Base-by-base conservation (phyloP, 2,113 vertebrate species). In the Collichthys lucidus region DNA sequence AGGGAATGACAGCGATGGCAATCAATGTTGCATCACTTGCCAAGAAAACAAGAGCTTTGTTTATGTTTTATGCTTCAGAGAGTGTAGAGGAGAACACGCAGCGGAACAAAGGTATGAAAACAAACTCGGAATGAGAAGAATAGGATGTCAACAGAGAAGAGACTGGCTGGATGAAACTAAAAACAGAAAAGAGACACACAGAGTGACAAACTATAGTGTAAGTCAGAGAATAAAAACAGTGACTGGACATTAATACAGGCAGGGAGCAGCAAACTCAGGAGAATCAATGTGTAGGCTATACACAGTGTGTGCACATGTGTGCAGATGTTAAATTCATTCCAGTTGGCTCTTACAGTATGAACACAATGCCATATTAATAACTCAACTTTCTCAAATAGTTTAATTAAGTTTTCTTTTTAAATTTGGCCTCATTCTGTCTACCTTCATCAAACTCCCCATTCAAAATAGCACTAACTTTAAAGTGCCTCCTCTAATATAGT, bases 381-480 rank as follows among this genome's bases (percentile, higher is more conserved):
- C 24, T 35, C 40, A 64, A 53, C 68, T 26, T 31, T 5, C 20
- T 49, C 14, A 72, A 72, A 56, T 52, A 17, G 47, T 72, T 72
- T 20, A 64, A 64, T 47, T 35, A 57, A 31, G 56, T 15, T 47
- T 11, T 15, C 57, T 40, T 40, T 40, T 31, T 31, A 47, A 24
- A 52, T 62, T 57, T 56, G 61, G 46, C 77, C 77, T 44, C 53
- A 67, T 60, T 74, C 63, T 74, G 70, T 68, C 79, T 26, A 12
- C 24, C 42, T 80, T 26, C 53, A 52, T 53, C 55, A 24, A 62
- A 35, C 71, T 46, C 24, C 35, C 31, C 19, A 16, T 50, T 73
- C n/a, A 66, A 57, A 72, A 46, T 52, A 52, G 12, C 42, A 49
- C 19, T 0, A 35, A 47, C 69, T 60, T 67, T n/a, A 74, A 73